A percentile compares a stretch with the other conserved stretches of the same genome.
phyloP scores from a whole-genome alignment of 1,140 invertebrate genomes.

The Calliopsis andreniformis region DNA sequence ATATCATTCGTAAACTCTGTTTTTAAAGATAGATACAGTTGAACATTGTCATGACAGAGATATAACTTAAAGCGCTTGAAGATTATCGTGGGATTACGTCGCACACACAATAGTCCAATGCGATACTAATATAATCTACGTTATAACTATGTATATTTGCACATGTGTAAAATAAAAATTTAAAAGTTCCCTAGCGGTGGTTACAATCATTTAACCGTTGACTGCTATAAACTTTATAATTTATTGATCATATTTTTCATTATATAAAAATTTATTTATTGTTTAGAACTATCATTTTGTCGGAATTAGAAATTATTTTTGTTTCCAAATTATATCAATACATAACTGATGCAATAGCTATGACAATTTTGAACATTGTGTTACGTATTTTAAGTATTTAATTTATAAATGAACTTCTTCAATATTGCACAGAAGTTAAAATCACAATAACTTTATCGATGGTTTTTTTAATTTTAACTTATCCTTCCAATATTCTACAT shows the following conservation, averaged over 20 bases:
- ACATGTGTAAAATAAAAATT: not conserved
- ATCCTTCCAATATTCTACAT: no score
- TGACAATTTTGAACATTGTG: no score
- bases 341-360: no score
- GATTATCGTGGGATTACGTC: slow-evolving; percentile 5
- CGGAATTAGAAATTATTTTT: no score
- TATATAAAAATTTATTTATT: not conserved
- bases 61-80: not conserved
- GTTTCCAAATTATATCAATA: no score
- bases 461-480: no score
- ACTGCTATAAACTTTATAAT: not conserved
- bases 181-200: not conserved
- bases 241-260: not conserved
- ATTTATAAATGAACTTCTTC: no score
- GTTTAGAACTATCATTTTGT: no score
- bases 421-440: no score
- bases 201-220: not conserved
- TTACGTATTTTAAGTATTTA: no score
- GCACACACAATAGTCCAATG: slow-evolving; percentile 14
- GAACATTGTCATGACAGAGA: not conserved
- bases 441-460: no score
- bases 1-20: slow-evolving; percentile 5
- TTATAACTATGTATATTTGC: not conserved
- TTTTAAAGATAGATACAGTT: not conserved
- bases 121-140: not conserved